Base-by-base conservation (phyloP, 35 echinoderm and acorn worm species). In the Apostichopus californicus region DNA sequence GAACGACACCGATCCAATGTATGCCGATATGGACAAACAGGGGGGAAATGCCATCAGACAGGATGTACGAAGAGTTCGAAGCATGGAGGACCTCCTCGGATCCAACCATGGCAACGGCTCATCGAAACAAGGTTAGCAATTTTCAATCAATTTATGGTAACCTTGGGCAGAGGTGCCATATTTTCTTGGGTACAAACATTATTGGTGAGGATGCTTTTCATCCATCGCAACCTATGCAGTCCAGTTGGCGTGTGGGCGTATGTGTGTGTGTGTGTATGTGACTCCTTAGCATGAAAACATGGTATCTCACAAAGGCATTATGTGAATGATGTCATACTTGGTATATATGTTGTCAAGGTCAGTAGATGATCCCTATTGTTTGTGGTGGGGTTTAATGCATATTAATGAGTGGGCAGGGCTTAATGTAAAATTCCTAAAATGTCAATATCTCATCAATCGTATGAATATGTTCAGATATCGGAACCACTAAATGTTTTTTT, bases 41-140 rank as follows among this genome's bases (percentile, higher is more conserved):
- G 56, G 83, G 23, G 6, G 22, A 8, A 13, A 3, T 0, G 57
- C 86, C 15, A 0, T 9, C 6, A 89, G 52, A 34, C 24, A 52
- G 17, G 86, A 89, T 1, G 86, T 89, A 34, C 7, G 86, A 18
- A 89, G 86, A 72, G 86, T 73, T 6, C 63, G 86, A n/a, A 89
- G 86, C 63, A 73, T 89, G 60, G 86, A 89, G 10, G 68, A 89
- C 52, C 86, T 89, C 21, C 63, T 89, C n/a, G 86, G 86, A 68
- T 89, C 86, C 3, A 52, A 17, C 25, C 28, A 9, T 53, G 63
- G 34, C 54, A 26, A 64, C 9, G 5, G 22, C 60, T 89, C 64
- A 63, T 52, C 20, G 52, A 73, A 46, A 15, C 60, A 20, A 54
- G 86, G 86, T 89, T 61, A 89, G 86, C 46, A 54, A 5, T 73